phyloP scores from a whole-genome alignment of 2,888 invertebrate genomes.

The Esperia sulphurella region DNA sequence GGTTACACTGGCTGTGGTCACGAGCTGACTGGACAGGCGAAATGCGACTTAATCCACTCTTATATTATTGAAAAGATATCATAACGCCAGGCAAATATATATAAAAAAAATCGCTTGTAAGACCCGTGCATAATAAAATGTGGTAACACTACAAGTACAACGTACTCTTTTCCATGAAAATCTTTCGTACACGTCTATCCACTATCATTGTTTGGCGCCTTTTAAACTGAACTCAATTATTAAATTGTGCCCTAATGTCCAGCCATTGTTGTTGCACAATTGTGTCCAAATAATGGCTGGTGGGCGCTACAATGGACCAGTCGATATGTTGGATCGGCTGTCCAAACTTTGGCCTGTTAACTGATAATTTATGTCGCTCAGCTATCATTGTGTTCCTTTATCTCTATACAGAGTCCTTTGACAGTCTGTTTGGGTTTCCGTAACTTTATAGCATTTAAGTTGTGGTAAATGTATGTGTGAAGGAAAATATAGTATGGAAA shows the following conservation, averaged over 20 bases:
- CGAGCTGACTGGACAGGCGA: no score
- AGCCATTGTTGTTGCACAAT: conserved; percentile 9
- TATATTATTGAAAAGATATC: no score
- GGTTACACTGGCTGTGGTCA: no score
- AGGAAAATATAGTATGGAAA: no score
- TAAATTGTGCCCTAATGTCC: conserved; percentile 14
- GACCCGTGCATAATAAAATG: not conserved
- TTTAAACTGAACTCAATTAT: conserved; percentile 12
- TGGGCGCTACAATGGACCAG: conserved; percentile 3
- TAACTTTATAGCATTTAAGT: no score
- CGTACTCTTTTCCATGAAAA: conserved; percentile 9
- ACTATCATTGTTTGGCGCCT: conserved; percentile 16
- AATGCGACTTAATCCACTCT: no score
- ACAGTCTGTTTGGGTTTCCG: no score
- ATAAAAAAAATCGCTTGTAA: no score
- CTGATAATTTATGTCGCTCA: not conserved
- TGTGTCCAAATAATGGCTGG: conserved; percentile 5
- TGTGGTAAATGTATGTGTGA: no score
- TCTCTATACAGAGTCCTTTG: no score
- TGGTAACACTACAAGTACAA: not conserved
- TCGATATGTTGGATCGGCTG: conserved; percentile 1
- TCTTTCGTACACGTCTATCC: conserved; percentile 1
- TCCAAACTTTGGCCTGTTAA: conserved; percentile 6
- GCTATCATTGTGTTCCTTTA: no score
- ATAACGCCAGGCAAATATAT: no score